These are phyloP conservation scores for Ammodramus savannarum DNA, from an alignment of 2,113 vertebrate genomes.

Conservation along the genomic window DNA sequence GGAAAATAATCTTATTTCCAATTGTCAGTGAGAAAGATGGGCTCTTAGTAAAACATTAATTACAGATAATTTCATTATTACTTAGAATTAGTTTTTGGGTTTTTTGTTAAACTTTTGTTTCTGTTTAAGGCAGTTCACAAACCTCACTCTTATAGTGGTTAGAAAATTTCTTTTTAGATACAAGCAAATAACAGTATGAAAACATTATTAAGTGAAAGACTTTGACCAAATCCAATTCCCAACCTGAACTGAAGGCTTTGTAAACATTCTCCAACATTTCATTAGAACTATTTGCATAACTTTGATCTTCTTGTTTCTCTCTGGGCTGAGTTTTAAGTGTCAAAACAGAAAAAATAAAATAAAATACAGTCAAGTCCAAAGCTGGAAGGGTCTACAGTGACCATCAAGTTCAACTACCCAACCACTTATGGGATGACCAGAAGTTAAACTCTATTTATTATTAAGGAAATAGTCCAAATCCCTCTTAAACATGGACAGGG, in stretches of 20 bases:
- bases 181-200: neutral
- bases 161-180: neutral
- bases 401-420: neutral
- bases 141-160: neutral
- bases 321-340: neutral
- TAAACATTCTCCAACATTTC: neutral
- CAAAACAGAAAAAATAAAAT: neutral
- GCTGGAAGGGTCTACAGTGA: neutral
- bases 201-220: neutral
- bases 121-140: neutral
- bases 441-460: neutral
- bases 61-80: neutral
- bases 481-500: neutral
- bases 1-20: neutral
- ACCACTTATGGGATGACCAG: neutral
- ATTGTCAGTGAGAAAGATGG: neutral
- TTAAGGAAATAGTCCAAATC: neutral
- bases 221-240: neutral
- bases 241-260: neutral
- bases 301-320: neutral
- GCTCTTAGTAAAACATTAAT: neutral
- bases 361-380: neutral
- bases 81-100: neutral
- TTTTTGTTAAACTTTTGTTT: neutral
- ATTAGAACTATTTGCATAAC: neutral